Base-by-base conservation (phyloP, 1,140 invertebrate species). In the Pseudomyrmex dendroicus region DNA sequence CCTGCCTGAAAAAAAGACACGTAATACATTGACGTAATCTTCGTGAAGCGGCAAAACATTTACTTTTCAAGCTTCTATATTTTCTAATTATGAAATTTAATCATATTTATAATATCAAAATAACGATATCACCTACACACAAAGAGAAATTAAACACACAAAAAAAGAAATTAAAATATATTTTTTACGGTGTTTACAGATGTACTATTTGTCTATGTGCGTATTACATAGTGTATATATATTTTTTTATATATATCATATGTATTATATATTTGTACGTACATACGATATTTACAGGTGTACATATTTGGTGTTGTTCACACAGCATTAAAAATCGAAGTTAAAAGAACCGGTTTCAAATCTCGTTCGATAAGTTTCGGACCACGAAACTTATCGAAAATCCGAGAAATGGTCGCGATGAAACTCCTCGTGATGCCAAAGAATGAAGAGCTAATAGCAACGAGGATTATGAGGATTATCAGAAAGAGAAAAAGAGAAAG, bases 391-490 rank as follows among this genome's bases (percentile, higher is more conserved):
- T n/a, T n/a, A 22, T 70, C 44, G 54, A 50, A 50, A 25, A 22
- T 12, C 48, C 22, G 22, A 15, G 15, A 22, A 70, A 78, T 48
- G 48, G 20, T 56, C 76, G 20, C 22, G 64, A 44, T 20, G 56
- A 80, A 48, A 54, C 54, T 70, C 66, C 56, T 70, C 66, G 66
- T 20, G 54, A 72, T 80, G 46, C n/a, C 25, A 22, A 50, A 22
- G 44, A 20, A 57, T 72, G 76, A 80, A 59, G 59, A 80, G 61
- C 64, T 8, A 68, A 52, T 56, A 5, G 5, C 20, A 72, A 17
- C 52, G 44, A 80, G 57, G 76, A 80, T 80, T 80, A 80, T 70
- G 44, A 70, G 64, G 76, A 70, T 70, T 70, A 80, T 50, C 8
- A 70, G 66, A 57, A 22, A 63, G 59, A 74, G 59, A 63, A 25